Evolutionary conservation across 2,797 vertebrate genomes (phyloP), one percentile per base, ranked within the genome.

Genomic region (Darevskia nairensis): DNA sequence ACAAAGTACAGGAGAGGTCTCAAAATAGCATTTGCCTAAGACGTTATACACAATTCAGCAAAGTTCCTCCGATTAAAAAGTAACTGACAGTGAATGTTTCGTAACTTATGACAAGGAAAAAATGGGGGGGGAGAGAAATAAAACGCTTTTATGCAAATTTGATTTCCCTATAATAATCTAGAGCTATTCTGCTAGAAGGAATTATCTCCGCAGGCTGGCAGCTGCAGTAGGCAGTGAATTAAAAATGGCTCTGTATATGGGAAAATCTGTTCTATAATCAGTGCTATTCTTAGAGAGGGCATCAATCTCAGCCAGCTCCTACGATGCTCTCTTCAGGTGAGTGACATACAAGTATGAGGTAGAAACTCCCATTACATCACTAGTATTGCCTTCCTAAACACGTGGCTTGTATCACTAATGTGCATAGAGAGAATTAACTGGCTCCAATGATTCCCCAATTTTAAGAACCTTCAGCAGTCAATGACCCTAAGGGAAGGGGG

Each of bases 111-210:
- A 95, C 92, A 61, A 89, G 92, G 92, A 94, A 94, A 96, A 90
- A 88, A 87, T n/a, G 13, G 29, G 23, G 23, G 90, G 8, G 29
- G 87, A 92, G 87, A 93, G 93, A 95, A 95, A 96, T 95, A 94
- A 97, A 96, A 96, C 88, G 95, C 96, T 97, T 97, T 96, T 96
- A 96, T 97, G 97, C 96, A 97, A 97, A 98, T 97, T 96, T 97
- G 96, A 97, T 97, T 98, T 97, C 94, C 95, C 95, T 97, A 95
- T 97, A 97, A 97, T 98, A 97, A 97, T 97, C 96, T 95, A 96
- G 94, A 96, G 94, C 96, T 96, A 97, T 97, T 97, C 96, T 96
- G 96, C 96, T 97, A 95, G 95, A 95, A 96, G 95, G 96, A 97
- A 97, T 97, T 96, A 97, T 97, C 96, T 97, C 96, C 25, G 69